Base-by-base conservation (phyloP, 2,113 vertebrate species). In the Heteronetta atricapilla region DNA sequence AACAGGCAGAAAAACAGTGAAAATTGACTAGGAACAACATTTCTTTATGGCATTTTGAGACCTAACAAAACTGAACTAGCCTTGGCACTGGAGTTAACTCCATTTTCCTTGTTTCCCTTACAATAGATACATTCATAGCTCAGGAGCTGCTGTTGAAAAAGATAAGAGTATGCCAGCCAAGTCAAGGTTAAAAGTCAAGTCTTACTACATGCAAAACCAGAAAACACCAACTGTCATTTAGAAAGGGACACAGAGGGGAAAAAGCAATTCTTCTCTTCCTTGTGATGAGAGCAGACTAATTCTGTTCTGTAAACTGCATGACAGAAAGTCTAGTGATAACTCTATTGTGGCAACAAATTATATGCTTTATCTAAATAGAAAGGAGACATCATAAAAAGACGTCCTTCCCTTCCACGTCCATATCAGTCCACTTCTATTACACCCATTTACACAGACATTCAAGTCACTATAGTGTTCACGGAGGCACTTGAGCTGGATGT, bases 281-380 rank as follows among this genome's bases (percentile, higher is more conserved):
- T 58, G 42, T 22, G 23, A n/a, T 50, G 34, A 33, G 48, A 82
- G 31, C 19, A 34, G n/a, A 67, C 22, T 44, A 86, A 86, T 56
- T 88, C 85, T 68, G 72, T 72, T 77, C 38, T 22, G 55, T 15
- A 83, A 94, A 92, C 29, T 34, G 36, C 17, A 91, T 6, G 38
- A 77, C 78, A 88, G 81, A 94, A 86, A 52, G 25, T 80, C 46
- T 68, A 78, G 56, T n/a, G 88, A 92, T 73, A 95, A 93, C 18
- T 87, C 84, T 86, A 44, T 78, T 86, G 87, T 52, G 53, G 8
- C 55, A 95, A 95, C 48, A 94, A 93, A 93, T 88, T 62, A 91
- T 34, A 93, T 9, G 21, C 15, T 80, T 88, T 91, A 93, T 74
- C 90, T 67, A 88, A 82, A 87, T n/a, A 78, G 28, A 78, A 10